Evolutionary conservation across 2,888 invertebrate species (phyloP), one percentile per base, ranked within the genome.

Genomic region (Pseudococcus viburni): DNA sequence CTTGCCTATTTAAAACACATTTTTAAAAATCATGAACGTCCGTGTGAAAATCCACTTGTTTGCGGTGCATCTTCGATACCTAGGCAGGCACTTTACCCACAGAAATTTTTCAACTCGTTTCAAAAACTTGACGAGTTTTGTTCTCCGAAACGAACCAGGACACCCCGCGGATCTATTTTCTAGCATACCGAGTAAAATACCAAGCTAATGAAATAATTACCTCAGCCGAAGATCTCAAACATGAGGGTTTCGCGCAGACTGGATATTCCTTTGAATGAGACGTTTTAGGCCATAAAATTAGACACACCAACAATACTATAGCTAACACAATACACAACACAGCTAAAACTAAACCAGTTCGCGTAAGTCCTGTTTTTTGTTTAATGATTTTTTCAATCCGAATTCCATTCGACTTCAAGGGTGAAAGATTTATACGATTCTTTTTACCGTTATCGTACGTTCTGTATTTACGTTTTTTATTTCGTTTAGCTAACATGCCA

Each of bases 181-280:
- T 33, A 33, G 3, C 3, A 33, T 3, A 33, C 1, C 26, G 89
- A 26, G 39, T 39, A 26, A 33, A 33, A 33, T 17, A 46, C n/a
- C 12, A 46, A 46, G 46, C 46, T 46, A 33, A 33, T 33, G 26
- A 33, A 33, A 33, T 33, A 73, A 80, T 90, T 90, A 93, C 93
- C 92, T 92, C 92, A 51, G 93, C 92, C 39, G 93, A 92, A n/a
- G 92, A 92, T 84, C 91, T 91, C 59, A 93, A 92, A 91, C 93
- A 94, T 11, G 92, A 91, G 0, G 93, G 91, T 22, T 91, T 91
- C 88, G 91, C 91, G 90, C 93, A 93, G 68, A 92, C 91, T 11
- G 92, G 92, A 90, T 91, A 92, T 85, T 91, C 90, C 59, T 91
- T 90, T 1, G 92, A 92, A 19, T 80, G 77, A 33, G 87, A n/a